Evolutionary conservation across 1,140 invertebrate genomes (phyloP).

Genomic region (Drosophila lacertosa): DNA sequence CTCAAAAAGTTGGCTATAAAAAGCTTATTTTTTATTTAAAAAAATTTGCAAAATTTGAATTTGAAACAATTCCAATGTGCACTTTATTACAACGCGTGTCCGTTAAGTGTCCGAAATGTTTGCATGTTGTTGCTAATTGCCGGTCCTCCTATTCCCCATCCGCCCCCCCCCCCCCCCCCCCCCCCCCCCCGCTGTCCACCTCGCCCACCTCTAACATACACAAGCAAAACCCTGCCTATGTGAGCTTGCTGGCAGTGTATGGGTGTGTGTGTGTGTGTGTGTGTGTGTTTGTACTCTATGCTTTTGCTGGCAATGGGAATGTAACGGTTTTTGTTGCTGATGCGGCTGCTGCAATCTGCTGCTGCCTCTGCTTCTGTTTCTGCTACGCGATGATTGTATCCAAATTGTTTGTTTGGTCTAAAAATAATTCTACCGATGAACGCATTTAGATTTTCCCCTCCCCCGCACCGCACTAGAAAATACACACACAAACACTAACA

Average conservation of each 20-base stretch:
- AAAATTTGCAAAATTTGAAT: conserved; percentile 64
- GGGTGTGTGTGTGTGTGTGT: conserved; percentile 5
- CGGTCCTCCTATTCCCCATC: too few relatives aligned
- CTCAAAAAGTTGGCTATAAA: conserved; percentile 34
- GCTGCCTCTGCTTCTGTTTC: conserved; percentile 17
- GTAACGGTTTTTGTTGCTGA: conserved; percentile 52
- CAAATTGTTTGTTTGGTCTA: conserved; percentile 77
- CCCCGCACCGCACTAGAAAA: conserved; percentile 23
- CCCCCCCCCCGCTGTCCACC: not conserved
- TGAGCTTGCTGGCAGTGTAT: not conserved
- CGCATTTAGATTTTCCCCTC: conserved; percentile 68
- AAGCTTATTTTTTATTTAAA: conserved; percentile 10
- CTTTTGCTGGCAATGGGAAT: conserved; percentile 52
- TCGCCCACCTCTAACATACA: conserved; percentile 4
- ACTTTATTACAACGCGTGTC: conserved; percentile 71
- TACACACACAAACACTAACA: conserved; percentile 25
- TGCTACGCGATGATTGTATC: conserved; percentile 59
- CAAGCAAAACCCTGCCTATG: not conserved
- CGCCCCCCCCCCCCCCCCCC: too few relatives aligned
- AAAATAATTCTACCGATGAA: conserved; percentile 74
- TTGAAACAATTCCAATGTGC: conserved; percentile 65
- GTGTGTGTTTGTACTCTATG: conserved; percentile 8
- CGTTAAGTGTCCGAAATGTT: conserved; percentile 66
- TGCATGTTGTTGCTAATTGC: conserved; percentile 76
- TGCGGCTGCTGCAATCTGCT: conserved; percentile 12